Base-by-base conservation (phyloP, 2,888 invertebrate species). In the Polydrusus cervinus region DNA sequence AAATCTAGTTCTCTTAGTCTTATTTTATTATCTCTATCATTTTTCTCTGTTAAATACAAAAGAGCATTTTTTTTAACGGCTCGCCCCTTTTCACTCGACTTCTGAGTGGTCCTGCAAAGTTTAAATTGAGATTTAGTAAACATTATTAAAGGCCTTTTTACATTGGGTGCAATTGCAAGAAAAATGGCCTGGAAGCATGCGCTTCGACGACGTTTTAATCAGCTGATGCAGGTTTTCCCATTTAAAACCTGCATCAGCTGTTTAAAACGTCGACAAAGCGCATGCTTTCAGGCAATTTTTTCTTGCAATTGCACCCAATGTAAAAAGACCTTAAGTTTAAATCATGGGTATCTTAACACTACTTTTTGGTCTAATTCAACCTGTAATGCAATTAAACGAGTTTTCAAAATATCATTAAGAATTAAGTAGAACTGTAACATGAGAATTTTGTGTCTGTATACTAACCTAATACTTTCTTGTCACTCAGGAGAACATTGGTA, bases 31-130 rank as follows among this genome's bases (percentile, higher is more conserved):
- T 47, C 47, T 14, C 47, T 13, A 10, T 47, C 47, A 47, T 47
- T 47, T 47, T 13, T 47, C 14, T 47, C 47, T n/a, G 47, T 47
- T 47, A 47, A 47, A 47, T 47, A 47, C 7, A 14, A 6, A 47
- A 47, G 47, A 14, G 47, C 47, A 47, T 47, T 47, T 47, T 45
- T 45, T 47, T 47, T 14, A 47, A n/a, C 10, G 47, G 47, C 47
- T 47, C 47, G 2, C 47, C 47, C n/a, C 47, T 47, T 13, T 47
- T 47, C 13, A 47, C 13, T 47, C 47, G 13, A 13, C 13, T 47
- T 47, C 47, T 47, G 13, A 45, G 10, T 45, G 45, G 45, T 45
- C 45, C 45, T 45, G 45, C 10, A 47, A 47, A 47, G n/a, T 47
- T 14, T 13, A 47, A 47, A 40, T 40, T 40, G 1, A 13, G 47